Evolutionary conservation across 1,140 invertebrate species (phyloP).

Genomic region (Trissolcus basalis): DNA sequence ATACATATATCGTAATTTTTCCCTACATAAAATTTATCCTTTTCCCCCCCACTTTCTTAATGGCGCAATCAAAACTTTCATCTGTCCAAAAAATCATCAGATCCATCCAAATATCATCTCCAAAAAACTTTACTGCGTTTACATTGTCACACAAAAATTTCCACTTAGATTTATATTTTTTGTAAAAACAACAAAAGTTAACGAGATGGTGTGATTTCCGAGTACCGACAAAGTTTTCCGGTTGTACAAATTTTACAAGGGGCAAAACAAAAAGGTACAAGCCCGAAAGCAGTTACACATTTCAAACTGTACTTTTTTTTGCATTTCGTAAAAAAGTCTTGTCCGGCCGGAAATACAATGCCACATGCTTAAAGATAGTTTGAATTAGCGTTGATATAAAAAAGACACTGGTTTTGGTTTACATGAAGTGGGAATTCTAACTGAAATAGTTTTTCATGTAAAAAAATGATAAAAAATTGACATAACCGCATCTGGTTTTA

Average conservation of each 20-base stretch:
- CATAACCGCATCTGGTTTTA: constrained; percentile 31
- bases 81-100: constrained; percentile 22
- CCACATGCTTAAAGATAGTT: constrained; percentile 13
- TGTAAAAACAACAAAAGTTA: constrained; percentile 24
- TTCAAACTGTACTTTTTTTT: constrained; percentile 15
- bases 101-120: too few relatives aligned
- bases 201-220: constrained; percentile 24
- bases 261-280: constrained; percentile 16
- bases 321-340: constrained; percentile 9
- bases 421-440: constrained; percentile 17
- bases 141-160: too few relatives aligned
- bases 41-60: constrained; percentile 29
- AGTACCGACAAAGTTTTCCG: neutral
- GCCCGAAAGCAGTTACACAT: neutral
- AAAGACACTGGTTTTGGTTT: constrained; percentile 14
- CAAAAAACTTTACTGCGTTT: too few relatives aligned
- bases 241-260: constrained; percentile 11
- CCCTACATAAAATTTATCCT: constrained; percentile 1
- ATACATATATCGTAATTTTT: constrained; percentile 26
- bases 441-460: constrained; percentile 22
- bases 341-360: constrained; percentile 5
- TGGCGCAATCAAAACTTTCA: constrained; percentile 55
- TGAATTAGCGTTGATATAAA: constrained; percentile 27
- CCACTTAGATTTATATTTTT: too few relatives aligned
- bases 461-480: constrained; percentile 41